Base-by-base conservation (phyloP, 2,113 vertebrate species). In the Cromileptes altivelis region DNA sequence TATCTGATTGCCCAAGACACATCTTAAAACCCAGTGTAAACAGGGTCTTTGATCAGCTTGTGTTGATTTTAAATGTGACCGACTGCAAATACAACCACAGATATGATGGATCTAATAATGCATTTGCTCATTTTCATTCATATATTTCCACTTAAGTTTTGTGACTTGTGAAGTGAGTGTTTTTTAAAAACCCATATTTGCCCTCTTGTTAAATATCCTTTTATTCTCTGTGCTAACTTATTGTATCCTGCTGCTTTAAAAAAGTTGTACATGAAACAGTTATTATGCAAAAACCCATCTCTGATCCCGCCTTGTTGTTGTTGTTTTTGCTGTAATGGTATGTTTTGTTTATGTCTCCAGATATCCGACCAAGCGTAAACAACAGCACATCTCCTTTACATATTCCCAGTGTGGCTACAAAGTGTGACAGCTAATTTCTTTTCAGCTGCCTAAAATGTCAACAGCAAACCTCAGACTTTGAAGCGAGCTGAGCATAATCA, bases 361-460 rank as follows among this genome's bases (percentile, higher is more conserved):
- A 52, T 60, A 23, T 70, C 61, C 56, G 61, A 17, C 18, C 3
- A 12, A 75, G 49, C 5, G 49, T 19, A 21, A 4, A 67, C 52
- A 27, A 56, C 17, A 56, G 8, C 21, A 40, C 18, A n/a, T 19
- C 3, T 6, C 12, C 25, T 61, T 50, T 9, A 19, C 21, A 47
- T 23, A 55, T 27, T 27, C 25, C 10, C 50, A 52, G 27, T 21
- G 45, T 63, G 45, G 60, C 47, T 50, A 6, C 53, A 47, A 30
- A 30, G 27, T 65, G 27, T 80, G 60, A 72, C 56, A 62, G 65
- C 47, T 23, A 19, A 56, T 45, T 57, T 64, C 19, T 72, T 57
- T 64, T 63, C 37, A 56, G 49, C 68, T 45, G 47, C 13, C 21
- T 42, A 12, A 76, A 61, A 42, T 62, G 67, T 40, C 77, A 56